Evolutionary conservation across 2,888 invertebrate genomes (phyloP), one percentile per base, ranked within the genome.

Genomic region (Phasia obesa): DNA sequence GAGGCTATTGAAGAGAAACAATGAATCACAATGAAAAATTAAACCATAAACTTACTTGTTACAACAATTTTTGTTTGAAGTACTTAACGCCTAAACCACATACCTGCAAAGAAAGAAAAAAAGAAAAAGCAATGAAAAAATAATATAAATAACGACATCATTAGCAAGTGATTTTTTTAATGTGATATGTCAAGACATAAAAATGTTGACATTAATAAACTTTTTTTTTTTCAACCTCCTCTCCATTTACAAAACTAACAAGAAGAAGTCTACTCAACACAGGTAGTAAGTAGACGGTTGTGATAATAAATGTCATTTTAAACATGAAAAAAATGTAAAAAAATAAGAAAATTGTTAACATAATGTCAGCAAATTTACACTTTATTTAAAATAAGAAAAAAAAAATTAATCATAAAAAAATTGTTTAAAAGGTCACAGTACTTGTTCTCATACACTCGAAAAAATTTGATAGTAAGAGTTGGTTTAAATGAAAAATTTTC

Each of bases 321-420:
- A 64, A 57, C 55, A 70, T 69, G 35, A 25, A 51, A 65, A 53
- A 59, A 23, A 11, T 21, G 15, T 1, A 21, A 55, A 62, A 55
- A 55, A 11, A 11, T 31, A 49, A 64, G 27, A 51, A 64, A 70
- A 27, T 64, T 64, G 35, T 75, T 67, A 47, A 76, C 71, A 67
- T 35, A 19, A 71, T 71, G 81, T 71, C 81, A 81, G 67, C 81
- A 71, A 81, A 71, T 76, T 81, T 81, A 49, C 59, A 76, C 70
- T 55, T 38, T 27, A 44, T 44, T 67, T 67, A 49, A 74, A n/a
- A 44, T 44, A 55, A 44, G 4, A 44, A 74, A 23, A 4, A 53
- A 27, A 64, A 53, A 74, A 55, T n/a, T 42, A 47, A 0, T 15
- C 19, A 21, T 9, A 51, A 51, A 53, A 38, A 51, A 9, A 21